Evolutionary conservation across 1,140 invertebrate genomes (phyloP), one percentile per base, ranked within the genome.

Genomic region (Drosophila micromelanica): DNA sequence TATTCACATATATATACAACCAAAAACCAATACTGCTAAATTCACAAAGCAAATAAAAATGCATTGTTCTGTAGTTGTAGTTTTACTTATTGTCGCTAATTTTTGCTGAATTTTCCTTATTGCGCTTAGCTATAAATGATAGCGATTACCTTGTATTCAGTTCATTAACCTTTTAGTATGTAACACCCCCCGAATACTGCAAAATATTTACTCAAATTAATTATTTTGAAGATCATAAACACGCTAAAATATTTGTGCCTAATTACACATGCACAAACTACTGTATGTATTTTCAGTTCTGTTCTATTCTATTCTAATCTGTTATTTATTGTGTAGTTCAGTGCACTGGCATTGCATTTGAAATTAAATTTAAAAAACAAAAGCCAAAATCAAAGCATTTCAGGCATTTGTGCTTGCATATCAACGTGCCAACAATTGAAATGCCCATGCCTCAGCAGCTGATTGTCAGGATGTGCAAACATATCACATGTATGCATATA

Each of bases 371-470:
- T 12, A 52, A 17, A 13, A 23, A 51, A 52, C 57, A 62, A 73
- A 43, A 43, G 48, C 32, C 17, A 75, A 82, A 81, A 76, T 80
- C 45, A 80, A 80, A 70, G 64, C 74, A 81, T 81, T 81, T 59
- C 69, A 30, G 75, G 75, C 71, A 81, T 81, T 81, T 82, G 78
- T 80, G 78, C 78, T 78, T 80, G 78, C 64, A 73, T 77, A 68
- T 56, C 67, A 71, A 55, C 40, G 70, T 80, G 73, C 78, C 78
- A 68, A 77, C 74, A 64, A 67, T 81, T 40, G 73, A 72, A 56
- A 67, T 82, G 75, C 75, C 48, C 64, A 56, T 55, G 52, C 51
- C 49, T n/a, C 43, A 46, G 63, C 56, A 78, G 43, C 79, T 78
- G 81, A 77, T 80, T 48, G 60, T 27, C 60, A 69, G 59, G 23